These are phyloP conservation scores for Sarcoramphus papa DNA, from an alignment of 2,797 vertebrate species.

Conservation along the genomic window DNA sequence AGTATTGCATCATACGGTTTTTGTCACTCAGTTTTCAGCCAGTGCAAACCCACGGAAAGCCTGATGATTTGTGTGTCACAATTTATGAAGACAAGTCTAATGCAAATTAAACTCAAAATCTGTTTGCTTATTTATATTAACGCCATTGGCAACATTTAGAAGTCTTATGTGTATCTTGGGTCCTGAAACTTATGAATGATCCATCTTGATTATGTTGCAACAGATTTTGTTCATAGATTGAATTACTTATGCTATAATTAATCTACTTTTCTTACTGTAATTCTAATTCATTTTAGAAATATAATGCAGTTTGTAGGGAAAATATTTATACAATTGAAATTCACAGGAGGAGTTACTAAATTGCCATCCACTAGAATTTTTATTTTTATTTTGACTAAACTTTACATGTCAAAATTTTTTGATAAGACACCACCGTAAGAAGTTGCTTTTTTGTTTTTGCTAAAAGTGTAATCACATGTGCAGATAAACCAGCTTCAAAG, in stretches of 20 bases:
- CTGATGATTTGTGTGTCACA: background rate
- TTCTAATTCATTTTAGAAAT: background rate
- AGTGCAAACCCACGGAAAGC: background rate
- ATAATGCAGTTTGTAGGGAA: background rate
- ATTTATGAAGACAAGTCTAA: background rate
- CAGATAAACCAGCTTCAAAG: slow-evolving; percentile 31
- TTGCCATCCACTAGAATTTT: background rate
- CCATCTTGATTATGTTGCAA: background rate
- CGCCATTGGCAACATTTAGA: background rate
- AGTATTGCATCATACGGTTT: background rate
- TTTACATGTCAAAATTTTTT: background rate
- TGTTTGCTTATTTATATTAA: background rate
- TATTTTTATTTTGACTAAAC: background rate
- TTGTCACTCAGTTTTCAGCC: background rate
- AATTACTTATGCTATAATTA: slow-evolving; percentile 1
- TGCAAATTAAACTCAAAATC: background rate
- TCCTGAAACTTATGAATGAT: background rate
- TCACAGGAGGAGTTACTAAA: background rate
- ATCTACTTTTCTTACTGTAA: background rate
- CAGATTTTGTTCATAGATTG: background rate
- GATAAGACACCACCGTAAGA: background rate
- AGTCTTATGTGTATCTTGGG: background rate
- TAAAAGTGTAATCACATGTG: background rate
- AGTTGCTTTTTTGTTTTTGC: background rate
- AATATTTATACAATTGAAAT: background rate